Evolutionary conservation across 2,888 invertebrate species (phyloP).

Genomic region (Erpobdella octoculata): DNA sequence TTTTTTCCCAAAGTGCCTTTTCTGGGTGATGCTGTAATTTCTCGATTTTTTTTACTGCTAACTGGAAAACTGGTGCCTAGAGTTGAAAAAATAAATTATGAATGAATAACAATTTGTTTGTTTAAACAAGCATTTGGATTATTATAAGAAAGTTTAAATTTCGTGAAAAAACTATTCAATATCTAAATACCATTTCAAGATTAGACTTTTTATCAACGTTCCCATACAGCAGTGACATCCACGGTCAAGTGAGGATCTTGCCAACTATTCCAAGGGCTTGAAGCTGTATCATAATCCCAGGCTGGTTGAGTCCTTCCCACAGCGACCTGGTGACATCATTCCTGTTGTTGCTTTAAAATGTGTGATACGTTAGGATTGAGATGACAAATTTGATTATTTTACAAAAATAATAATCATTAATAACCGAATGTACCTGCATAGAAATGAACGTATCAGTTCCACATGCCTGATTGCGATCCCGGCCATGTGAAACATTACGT

Average conservation of each 20-base stretch:
- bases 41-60: not conserved
- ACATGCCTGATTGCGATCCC: not conserved
- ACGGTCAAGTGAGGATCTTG: not conserved
- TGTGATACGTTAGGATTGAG: no score
- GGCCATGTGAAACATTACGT: no score
- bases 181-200: no score
- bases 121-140: no score
- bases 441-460: not conserved
- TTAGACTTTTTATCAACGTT: not conserved
- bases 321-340: no score
- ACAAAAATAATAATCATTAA: no score
- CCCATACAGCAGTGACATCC: not conserved
- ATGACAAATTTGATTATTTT: no score
- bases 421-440: not conserved
- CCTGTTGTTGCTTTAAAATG: no score
- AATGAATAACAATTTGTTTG: no score
- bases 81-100: no score
- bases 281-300: not conserved
- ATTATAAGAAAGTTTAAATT: no score
- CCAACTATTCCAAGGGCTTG: not conserved
- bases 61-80: no score
- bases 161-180: not conserved
- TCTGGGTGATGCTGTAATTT: not conserved
- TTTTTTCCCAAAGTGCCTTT: not conserved
- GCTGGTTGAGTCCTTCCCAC: not conserved